Conservation (phyloP, 1,140 invertebrate genomes). For the Drosophila nannoptera region DNA sequence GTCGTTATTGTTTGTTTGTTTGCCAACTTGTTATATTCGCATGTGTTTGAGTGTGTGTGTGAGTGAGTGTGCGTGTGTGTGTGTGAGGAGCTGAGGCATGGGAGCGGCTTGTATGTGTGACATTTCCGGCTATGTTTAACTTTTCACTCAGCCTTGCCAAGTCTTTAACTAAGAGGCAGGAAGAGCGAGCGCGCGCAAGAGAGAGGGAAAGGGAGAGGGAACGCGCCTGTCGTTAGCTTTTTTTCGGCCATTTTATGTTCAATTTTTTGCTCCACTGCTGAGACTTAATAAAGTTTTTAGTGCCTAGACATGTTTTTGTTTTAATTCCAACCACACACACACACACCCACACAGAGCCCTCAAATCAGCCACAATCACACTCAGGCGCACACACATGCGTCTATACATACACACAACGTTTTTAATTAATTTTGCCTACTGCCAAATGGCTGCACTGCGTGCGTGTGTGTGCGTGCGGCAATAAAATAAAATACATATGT, state of each 20-base stretch:
- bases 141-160: conserved; percentile 63
- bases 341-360: conserved; percentile 9
- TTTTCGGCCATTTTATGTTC: conserved; percentile 68
- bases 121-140: conserved; percentile 76
- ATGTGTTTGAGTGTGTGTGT: conserved; percentile 19
- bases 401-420: conserved; percentile 40
- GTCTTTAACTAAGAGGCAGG: conserved; percentile 32
- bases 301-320: conserved; percentile 75
- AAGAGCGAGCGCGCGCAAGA: not conserved
- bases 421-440: conserved; percentile 73
- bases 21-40: conserved; percentile 53
- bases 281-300: conserved; percentile 74
- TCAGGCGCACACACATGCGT: too few relatives aligned
- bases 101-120: conserved; percentile 70
- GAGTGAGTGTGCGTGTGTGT: conserved; percentile 1
- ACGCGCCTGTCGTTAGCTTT: conserved; percentile 18
- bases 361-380: too few relatives aligned
- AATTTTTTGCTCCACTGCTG: conserved; percentile 59
- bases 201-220: conserved; percentile 9
- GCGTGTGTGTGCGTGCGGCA: conserved; percentile 34
- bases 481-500: conserved; percentile 69
- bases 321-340: conserved; percentile 35
- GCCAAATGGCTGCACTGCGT: conserved; percentile 46
- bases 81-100: conserved; percentile 2
- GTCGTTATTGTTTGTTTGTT: conserved; percentile 76